These are phyloP conservation scores for Drosophila putrida DNA, from an alignment of 2,888 invertebrate genomes.

Conservation along the genomic window DNA sequence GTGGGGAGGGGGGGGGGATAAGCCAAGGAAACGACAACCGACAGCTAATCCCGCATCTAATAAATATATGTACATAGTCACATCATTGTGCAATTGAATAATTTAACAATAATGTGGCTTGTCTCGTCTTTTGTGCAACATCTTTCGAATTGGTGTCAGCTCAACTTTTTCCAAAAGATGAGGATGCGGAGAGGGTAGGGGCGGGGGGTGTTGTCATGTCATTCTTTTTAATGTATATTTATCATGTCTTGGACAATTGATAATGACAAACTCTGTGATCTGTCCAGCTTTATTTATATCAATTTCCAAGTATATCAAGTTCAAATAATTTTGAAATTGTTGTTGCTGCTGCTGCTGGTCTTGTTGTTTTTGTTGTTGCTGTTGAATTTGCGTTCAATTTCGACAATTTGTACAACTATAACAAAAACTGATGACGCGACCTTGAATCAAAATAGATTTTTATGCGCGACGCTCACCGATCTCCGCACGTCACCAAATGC, in stretches of 20 bases:
- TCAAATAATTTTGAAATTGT: constrained; percentile 10
- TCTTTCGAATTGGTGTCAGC: constrained; percentile 12
- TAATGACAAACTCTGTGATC: constrained; percentile 10
- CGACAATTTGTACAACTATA: constrained; percentile 40
- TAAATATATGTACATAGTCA: constrained; percentile 44
- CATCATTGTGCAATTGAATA: constrained; percentile 71
- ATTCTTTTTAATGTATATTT: neutral
- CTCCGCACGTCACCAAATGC: constrained; percentile 76
- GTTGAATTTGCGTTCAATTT: constrained; percentile 1
- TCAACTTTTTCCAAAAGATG: neutral
- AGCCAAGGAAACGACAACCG: constrained; percentile 38
- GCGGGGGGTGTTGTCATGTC: neutral
- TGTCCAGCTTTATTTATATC: neutral
- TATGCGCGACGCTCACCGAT: constrained; percentile 62
- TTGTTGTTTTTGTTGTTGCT: constrained; percentile 15
- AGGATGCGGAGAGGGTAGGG: neutral
- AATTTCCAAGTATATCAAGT: constrained; percentile 24
- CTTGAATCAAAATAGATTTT: constrained; percentile 77
- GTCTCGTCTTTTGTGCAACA: constrained; percentile 39
- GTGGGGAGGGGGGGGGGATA: neutral
- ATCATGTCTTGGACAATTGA: constrained; percentile 27
- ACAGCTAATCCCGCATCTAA: constrained; percentile 64
- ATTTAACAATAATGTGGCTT: constrained; percentile 69
- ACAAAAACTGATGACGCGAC: constrained; percentile 71
- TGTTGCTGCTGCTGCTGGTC: neutral